Conservation (phyloP, 2,797 vertebrate species). For the Phalloptychus januarius region DNA sequence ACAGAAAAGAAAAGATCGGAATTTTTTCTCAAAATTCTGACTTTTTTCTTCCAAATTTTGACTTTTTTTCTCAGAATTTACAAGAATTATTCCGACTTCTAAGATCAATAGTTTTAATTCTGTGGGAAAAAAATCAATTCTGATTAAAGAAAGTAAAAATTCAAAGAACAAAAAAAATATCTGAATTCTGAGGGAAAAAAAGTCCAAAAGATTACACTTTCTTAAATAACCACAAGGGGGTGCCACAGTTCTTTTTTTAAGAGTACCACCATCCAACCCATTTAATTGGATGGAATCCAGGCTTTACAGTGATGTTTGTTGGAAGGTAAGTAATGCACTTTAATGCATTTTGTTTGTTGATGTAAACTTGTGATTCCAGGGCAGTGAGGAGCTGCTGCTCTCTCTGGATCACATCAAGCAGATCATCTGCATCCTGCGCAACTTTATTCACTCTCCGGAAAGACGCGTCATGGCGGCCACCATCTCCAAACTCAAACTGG, state of each 20-base stretch:
- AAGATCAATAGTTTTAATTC: too few species aligned
- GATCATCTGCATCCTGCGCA: conserved; percentile 92
- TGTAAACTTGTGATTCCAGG: conserved; percentile 71
- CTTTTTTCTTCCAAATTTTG: too few species aligned
- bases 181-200: background rate
- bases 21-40: too few species aligned
- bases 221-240: conserved; percentile 12
- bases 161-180: too few species aligned
- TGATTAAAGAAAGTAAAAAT: too few species aligned
- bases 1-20: too few species aligned
- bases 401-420: conserved; percentile 92
- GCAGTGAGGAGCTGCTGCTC: conserved; percentile 88
- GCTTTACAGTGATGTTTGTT: background rate
- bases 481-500: conserved; percentile 92
- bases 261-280: background rate
- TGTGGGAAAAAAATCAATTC: too few species aligned
- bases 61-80: too few species aligned
- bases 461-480: conserved; percentile 92
- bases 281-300: background rate
- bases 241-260: background rate
- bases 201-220: background rate
- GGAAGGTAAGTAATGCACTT: background rate
- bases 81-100: too few species aligned
- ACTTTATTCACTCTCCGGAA: conserved; percentile 94
- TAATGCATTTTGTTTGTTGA: background rate